Conservation (phyloP, 2,113 vertebrate species). For the Recurvirostra avosetta region DNA sequence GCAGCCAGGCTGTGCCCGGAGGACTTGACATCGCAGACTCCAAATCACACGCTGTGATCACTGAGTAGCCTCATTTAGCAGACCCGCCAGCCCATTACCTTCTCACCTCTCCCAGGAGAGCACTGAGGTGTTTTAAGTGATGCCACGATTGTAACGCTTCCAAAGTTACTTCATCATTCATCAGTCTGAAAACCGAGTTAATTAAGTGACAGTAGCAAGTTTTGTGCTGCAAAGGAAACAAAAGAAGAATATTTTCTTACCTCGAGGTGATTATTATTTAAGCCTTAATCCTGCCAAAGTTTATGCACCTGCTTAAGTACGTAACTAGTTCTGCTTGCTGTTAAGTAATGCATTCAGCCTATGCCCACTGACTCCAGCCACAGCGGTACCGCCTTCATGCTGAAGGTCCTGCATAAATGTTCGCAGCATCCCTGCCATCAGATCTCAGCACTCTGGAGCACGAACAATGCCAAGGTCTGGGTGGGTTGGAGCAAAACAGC, state of each 20-base stretch:
- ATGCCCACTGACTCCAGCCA: neutral
- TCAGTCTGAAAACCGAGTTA: conserved; percentile 5
- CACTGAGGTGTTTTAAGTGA: neutral
- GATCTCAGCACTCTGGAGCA: neutral
- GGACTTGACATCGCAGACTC: neutral
- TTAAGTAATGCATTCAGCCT: neutral
- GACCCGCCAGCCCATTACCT: neutral
- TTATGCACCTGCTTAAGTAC: neutral
- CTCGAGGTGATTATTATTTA: neutral
- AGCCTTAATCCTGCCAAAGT: conserved; percentile 5
- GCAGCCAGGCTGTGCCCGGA: neutral
- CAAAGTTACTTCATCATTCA: conserved; percentile 19
- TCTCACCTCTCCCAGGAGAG: neutral
- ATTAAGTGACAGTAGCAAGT: conserved; percentile 31
- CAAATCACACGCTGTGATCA: neutral
- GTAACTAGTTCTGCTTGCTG: neutral
- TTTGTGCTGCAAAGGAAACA: conserved; percentile 25
- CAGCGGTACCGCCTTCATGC: neutral
- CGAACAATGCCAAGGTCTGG: neutral
- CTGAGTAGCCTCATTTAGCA: neutral
- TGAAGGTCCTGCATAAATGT: neutral
- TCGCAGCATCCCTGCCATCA: neutral
- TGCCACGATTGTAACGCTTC: neutral
- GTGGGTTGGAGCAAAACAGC: neutral
- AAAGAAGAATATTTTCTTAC: conserved; percentile 33